Evolutionary conservation across 1,140 invertebrate species (phyloP).

Genomic region (Drosophila pallidifrons): DNA sequence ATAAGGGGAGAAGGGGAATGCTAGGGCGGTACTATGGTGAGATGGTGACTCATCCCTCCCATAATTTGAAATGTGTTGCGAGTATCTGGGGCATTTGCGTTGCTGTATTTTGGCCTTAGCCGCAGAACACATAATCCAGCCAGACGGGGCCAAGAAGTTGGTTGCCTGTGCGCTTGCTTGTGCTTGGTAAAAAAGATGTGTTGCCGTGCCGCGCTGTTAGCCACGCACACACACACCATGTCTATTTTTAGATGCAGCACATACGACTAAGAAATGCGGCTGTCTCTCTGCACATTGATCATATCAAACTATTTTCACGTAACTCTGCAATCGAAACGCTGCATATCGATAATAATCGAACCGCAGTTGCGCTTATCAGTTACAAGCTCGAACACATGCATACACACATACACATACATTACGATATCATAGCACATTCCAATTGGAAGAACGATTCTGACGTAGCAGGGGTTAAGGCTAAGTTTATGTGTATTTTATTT

Average conservation of each 20-base stretch:
- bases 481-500: not conserved
- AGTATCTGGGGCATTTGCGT: constrained; percentile 48
- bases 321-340: not conserved
- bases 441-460: not conserved
- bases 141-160: constrained; percentile 8
- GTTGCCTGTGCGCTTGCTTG: too few species aligned
- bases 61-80: constrained; percentile 13
- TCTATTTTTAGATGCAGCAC: constrained; percentile 33
- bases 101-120: constrained; percentile 37
- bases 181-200: constrained; percentile 10
- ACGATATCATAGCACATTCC: not conserved
- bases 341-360: constrained; percentile 4
- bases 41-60: constrained; percentile 40
- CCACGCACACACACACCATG: not conserved
- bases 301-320: not conserved
- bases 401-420: not conserved
- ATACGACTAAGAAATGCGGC: constrained; percentile 2
- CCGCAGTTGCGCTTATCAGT: constrained; percentile 20
- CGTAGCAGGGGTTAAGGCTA: not conserved
- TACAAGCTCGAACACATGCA: not conserved
- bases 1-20: not conserved
- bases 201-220: constrained; percentile 23
- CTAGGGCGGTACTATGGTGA: too few species aligned
- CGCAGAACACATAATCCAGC: constrained; percentile 48
- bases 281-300: not conserved